Conservation (phyloP, 2,888 invertebrate genomes). For the Lasioglossum calceatum region DNA sequence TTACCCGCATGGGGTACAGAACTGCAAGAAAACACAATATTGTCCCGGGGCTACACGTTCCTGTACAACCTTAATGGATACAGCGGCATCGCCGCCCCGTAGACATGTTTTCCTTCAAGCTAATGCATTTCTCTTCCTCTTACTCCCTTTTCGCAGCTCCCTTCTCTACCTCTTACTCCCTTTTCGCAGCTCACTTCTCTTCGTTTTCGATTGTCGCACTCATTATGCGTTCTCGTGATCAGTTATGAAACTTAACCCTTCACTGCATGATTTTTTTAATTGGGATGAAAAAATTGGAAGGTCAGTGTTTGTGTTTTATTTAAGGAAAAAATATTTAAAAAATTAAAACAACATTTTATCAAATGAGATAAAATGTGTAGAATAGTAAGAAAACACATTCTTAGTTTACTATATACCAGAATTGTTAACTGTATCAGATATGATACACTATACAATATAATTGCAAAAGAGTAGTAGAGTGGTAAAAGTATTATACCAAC, state of each 20-base stretch:
- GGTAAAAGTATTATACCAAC: no score
- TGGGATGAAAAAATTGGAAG: no score
- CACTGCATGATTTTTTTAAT: no score
- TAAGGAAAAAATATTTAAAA: no score
- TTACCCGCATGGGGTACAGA: conserved; percentile 66
- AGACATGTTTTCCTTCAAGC: conserved; percentile 47
- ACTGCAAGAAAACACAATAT: conserved; percentile 68
- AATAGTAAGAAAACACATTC: no score
- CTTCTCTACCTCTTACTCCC: neutral
- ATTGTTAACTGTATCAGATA: no score
- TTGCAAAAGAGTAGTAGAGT: no score
- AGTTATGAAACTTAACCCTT: neutral
- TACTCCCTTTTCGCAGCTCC: neutral
- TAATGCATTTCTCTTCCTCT: conserved; percentile 26
- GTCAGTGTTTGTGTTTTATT: no score
- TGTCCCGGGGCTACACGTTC: conserved; percentile 39
- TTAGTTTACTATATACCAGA: no score
- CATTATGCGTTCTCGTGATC: neutral
- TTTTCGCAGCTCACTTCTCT: neutral
- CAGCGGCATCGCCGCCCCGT: conserved; percentile 49
- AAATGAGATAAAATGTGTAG: no score
- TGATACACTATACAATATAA: no score
- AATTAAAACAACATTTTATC: no score
- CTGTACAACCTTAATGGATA: conserved; percentile 61
- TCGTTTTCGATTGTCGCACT: neutral